Conservation (phyloP, 2,797 vertebrate genomes). For the Hylomyscus alleni region DNA sequence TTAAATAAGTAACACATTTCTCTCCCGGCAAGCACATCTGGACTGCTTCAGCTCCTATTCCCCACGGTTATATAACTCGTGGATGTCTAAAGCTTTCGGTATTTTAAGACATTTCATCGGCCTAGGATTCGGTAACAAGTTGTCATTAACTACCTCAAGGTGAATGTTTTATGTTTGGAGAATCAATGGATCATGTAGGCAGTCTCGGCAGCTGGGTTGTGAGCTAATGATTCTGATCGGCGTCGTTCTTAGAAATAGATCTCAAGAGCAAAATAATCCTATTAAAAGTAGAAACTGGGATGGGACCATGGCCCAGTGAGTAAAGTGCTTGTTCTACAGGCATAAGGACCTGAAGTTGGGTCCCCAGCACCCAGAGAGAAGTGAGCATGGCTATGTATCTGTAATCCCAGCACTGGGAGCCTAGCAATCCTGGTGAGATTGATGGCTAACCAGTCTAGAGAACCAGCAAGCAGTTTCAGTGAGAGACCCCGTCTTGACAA, state of each 20-base stretch:
- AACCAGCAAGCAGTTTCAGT: neutral
- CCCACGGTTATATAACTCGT: slow-evolving; percentile 81
- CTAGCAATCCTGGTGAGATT: neutral
- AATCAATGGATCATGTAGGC: neutral
- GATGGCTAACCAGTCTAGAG: neutral
- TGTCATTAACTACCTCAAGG: neutral
- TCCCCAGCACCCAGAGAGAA: neutral
- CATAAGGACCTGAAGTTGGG: neutral
- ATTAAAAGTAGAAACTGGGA: slow-evolving; percentile 41
- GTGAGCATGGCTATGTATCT: neutral
- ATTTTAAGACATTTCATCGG: slow-evolving; percentile 56
- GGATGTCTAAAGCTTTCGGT: slow-evolving; percentile 30
- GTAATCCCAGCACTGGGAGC: neutral
- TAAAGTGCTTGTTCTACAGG: neutral
- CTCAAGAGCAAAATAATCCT: slow-evolving; percentile 10
- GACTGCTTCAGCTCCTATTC: slow-evolving; percentile 82
- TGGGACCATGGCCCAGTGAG: neutral
- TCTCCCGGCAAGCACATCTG: slow-evolving; percentile 78
- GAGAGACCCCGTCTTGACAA: neutral
- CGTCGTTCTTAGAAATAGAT: neutral
- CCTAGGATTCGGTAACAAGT: slow-evolving; percentile 18
- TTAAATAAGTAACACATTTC: slow-evolving; percentile 55
- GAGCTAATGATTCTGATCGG: slow-evolving; percentile 43
- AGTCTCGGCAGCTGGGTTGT: slow-evolving; percentile 44
- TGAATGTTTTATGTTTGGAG: slow-evolving; percentile 49